phyloP scores from a whole-genome alignment of 2,888 invertebrate genomes.

The Oscheius myriophilus region DNA sequence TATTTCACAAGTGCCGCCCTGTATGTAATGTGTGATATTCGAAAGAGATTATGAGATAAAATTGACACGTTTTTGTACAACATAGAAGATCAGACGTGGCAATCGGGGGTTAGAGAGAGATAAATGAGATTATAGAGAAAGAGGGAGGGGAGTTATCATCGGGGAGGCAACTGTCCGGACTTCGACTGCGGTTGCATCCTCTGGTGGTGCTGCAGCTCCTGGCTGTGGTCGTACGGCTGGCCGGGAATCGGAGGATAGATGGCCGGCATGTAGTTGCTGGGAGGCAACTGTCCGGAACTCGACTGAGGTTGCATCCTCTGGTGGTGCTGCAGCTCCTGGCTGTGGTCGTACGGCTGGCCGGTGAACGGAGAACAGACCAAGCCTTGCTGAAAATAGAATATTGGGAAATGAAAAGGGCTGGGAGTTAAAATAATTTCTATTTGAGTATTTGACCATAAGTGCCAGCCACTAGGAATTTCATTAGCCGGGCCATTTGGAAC shows the following conservation, averaged over 20 bases:
- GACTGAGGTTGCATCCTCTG: no score
- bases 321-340: no score
- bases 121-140: not conserved
- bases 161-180: slow-evolving; percentile 1
- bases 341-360: slow-evolving; percentile 34
- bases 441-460: no score
- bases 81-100: no score
- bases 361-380: slow-evolving; percentile 26
- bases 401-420: not conserved
- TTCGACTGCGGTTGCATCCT: slow-evolving; percentile 12
- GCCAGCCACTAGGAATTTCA: no score
- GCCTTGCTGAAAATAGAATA: slow-evolving; percentile 1
- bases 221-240: slow-evolving; percentile 36
- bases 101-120: no score
- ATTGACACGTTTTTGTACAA: not conserved
- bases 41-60: not conserved
- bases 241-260: slow-evolving; percentile 19
- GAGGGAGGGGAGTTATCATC: not conserved
- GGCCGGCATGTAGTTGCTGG: no score
- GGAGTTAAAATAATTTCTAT: no score
- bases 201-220: slow-evolving; percentile 30
- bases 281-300: no score
- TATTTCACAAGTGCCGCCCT: not conserved
- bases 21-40: not conserved
- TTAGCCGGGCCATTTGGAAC: no score